These are phyloP conservation scores for Gallirallus australis DNA, from an alignment of 2,797 vertebrate species.

Conservation along the genomic window DNA sequence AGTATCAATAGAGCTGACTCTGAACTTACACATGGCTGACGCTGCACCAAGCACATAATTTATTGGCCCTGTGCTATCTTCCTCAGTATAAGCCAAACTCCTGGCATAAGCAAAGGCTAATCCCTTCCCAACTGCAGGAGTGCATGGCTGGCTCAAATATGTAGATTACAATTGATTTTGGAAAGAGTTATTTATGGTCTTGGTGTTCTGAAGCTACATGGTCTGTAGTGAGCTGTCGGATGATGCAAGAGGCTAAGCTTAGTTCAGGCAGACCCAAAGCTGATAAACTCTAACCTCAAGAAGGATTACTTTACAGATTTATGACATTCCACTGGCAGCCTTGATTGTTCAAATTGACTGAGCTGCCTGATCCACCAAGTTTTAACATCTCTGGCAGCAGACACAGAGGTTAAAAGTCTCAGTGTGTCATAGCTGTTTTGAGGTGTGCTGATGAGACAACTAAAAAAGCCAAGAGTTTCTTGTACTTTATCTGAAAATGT, in stretches of 20 bases:
- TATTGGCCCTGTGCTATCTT: background rate
- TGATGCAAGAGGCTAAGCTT: background rate
- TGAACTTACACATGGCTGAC: background rate
- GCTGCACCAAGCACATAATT: fast-evolving
- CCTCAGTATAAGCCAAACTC: background rate
- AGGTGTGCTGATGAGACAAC: background rate
- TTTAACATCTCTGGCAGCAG: background rate
- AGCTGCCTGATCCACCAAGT: background rate
- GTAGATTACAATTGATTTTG: background rate
- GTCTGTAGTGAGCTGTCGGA: background rate
- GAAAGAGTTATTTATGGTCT: background rate
- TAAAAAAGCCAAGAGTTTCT: background rate
- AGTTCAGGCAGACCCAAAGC: background rate
- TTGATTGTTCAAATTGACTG: background rate
- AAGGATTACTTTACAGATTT: background rate
- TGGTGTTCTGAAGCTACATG: background rate
- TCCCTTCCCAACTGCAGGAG: background rate
- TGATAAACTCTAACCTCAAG: background rate
- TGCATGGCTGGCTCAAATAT: background rate
- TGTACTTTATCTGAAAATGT: background rate
- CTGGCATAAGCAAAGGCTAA: background rate
- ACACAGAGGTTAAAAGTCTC: background rate
- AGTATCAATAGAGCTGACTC: background rate
- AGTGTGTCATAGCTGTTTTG: background rate
- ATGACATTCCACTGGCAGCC: background rate